These are phyloP conservation scores for Poeciliopsis turrubarensis DNA, from an alignment of 2,113 vertebrate genomes.

Conservation along the genomic window DNA sequence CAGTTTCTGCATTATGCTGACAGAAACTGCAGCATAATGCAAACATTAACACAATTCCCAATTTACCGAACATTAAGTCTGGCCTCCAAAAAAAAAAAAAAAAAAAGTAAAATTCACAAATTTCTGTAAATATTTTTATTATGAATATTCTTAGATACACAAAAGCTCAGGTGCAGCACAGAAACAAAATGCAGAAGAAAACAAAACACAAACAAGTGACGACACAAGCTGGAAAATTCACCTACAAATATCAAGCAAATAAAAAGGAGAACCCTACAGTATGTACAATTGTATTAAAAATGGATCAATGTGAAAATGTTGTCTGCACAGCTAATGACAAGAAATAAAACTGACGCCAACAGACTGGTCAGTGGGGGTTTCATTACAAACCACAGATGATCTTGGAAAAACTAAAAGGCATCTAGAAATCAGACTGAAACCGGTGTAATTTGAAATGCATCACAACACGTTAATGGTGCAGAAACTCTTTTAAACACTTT, in stretches of 20 bases:
- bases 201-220: slow-evolving; percentile 35
- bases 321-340: slow-evolving; percentile 33
- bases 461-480: slow-evolving; percentile 36
- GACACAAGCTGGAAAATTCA: slow-evolving; percentile 41
- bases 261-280: slow-evolving; percentile 54
- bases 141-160: slow-evolving; percentile 70
- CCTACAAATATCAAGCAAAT: slow-evolving; percentile 49
- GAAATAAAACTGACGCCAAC: slow-evolving; percentile 29
- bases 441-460: slow-evolving; percentile 51
- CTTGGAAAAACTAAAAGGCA: slow-evolving; percentile 31
- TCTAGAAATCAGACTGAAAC: slow-evolving; percentile 37
- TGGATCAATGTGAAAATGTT: slow-evolving; percentile 50
- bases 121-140: slow-evolving; percentile 76
- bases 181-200: slow-evolving; percentile 18
- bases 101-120: neutral
- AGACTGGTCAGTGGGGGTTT: slow-evolving; percentile 20
- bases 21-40: no score
- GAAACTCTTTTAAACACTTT: slow-evolving; percentile 51
- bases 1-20: no score
- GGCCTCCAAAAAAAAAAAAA: slow-evolving; percentile 1
- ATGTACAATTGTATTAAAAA: slow-evolving; percentile 71
- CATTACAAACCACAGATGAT: slow-evolving; percentile 25
- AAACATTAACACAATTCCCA: no score
- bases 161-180: slow-evolving; percentile 56
- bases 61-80: neutral